Evolutionary conservation across 1,140 invertebrate genomes (phyloP).

Genomic region (Zaprionus tsacasi): DNA sequence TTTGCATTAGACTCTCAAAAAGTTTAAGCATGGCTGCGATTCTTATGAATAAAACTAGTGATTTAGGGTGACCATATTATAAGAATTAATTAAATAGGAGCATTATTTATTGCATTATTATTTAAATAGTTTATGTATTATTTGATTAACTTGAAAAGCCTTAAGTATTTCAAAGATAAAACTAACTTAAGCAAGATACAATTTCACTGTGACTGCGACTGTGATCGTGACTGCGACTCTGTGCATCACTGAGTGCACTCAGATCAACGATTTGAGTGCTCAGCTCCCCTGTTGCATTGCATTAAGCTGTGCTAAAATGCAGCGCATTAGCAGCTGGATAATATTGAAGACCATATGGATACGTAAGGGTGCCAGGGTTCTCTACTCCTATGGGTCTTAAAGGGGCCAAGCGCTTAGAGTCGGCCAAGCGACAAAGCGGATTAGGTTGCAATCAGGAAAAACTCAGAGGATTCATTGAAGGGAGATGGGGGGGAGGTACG

Average conservation of each 20-base stretch:
- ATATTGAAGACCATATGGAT: slow-evolving; percentile 37
- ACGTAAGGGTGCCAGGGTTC: background rate
- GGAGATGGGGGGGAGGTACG: slow-evolving; percentile 12
- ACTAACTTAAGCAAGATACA: background rate
- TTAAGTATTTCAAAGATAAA: too few relatives aligned
- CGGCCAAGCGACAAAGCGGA: slow-evolving; percentile 75
- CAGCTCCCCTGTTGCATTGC: slow-evolving; percentile 69
- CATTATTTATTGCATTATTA: too few relatives aligned
- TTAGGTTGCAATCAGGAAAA: slow-evolving; percentile 73
- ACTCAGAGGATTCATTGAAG: background rate
- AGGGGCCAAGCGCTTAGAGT: slow-evolving; percentile 31
- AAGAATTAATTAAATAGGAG: too few relatives aligned
- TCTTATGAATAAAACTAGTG: background rate
- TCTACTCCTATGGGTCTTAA: slow-evolving; percentile 14
- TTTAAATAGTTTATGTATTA: too few relatives aligned
- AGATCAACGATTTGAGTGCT: slow-evolving; percentile 43
- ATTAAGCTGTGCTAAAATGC: slow-evolving; percentile 69
- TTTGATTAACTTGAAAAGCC: too few relatives aligned
- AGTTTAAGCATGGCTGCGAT: too few relatives aligned
- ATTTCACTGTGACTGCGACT: background rate
- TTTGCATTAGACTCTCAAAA: background rate
- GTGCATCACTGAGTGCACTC: slow-evolving; percentile 40
- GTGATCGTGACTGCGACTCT: slow-evolving; percentile 10
- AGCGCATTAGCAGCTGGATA: slow-evolving; percentile 75
- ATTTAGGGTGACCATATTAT: background rate